A percentile compares a stretch with the other conserved stretches of the same genome.
phyloP scores from a whole-genome alignment of 1,140 invertebrate species.

The Dolichoris vasculosae region DNA sequence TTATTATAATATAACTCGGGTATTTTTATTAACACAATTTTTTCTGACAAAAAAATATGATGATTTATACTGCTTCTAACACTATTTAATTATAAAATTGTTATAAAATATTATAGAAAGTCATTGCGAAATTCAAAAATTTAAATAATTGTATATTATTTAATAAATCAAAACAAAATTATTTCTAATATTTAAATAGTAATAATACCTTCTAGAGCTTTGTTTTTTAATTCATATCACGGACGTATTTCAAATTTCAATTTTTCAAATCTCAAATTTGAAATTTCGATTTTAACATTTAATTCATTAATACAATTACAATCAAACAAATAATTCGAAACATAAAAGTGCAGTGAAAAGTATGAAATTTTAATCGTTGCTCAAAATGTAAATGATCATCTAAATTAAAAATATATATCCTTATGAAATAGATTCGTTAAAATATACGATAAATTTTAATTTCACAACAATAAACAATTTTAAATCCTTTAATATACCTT shows the following conservation, averaged over 20 bases:
- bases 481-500: not conserved
- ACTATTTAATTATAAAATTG: not conserved
- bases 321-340: not conserved
- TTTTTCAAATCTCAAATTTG: not conserved
- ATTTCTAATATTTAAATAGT: not conserved
- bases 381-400: conserved; percentile 7
- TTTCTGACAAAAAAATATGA: no score
- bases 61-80: no score
- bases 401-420: not conserved
- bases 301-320: not conserved
- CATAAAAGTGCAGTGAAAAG: not conserved
- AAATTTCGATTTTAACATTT: not conserved
- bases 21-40: no score
- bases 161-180: not conserved
- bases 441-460: not conserved
- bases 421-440: not conserved
- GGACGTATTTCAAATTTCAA: no score
- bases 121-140: not conserved
- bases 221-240: not conserved
- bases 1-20: no score
- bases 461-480: not conserved
- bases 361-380: not conserved
- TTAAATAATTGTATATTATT: not conserved
- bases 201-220: not conserved
- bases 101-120: not conserved